Evolutionary conservation across 2,888 invertebrate genomes (phyloP).

Genomic region (Ceramica pisi): DNA sequence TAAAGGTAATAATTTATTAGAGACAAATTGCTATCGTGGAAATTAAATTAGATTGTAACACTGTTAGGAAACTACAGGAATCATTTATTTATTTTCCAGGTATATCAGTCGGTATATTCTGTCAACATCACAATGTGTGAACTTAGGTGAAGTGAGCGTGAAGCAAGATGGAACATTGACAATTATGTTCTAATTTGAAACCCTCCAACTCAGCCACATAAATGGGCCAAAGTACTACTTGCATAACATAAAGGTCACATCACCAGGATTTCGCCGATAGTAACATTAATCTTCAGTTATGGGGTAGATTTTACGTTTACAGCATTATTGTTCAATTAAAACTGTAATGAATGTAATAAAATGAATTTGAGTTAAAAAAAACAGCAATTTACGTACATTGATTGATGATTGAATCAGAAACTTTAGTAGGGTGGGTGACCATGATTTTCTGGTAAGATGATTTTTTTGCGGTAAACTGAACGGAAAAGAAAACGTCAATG

Average conservation of each 20-base stretch:
- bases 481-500: not conserved
- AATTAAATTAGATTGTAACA: slow-evolving; percentile 15
- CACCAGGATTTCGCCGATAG: too few relatives aligned
- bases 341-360: not conserved
- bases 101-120: too few relatives aligned
- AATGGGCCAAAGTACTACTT: too few relatives aligned
- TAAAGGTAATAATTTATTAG: slow-evolving; percentile 34
- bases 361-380: too few relatives aligned
- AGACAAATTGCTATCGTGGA: slow-evolving; percentile 1
- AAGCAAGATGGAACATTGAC: too few relatives aligned
- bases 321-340: not conserved
- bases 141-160: too few relatives aligned
- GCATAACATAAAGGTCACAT: too few relatives aligned
- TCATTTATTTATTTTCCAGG: not conserved
- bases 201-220: too few relatives aligned
- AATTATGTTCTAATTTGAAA: too few relatives aligned
- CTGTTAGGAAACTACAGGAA: not conserved
- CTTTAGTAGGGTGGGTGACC: slow-evolving; percentile 1
- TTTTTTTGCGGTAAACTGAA: not conserved
- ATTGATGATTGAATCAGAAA: not conserved
- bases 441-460: not conserved
- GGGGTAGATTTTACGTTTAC: not conserved
- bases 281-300: too few relatives aligned
- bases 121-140: too few relatives aligned
- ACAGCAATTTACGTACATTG: not conserved